A percentile compares a stretch with the other conserved stretches of the same genome.
These are phyloP conservation scores for Eulemur macaco DNA, from an alignment of 2,113 vertebrate species.

Conservation along the genomic window DNA sequence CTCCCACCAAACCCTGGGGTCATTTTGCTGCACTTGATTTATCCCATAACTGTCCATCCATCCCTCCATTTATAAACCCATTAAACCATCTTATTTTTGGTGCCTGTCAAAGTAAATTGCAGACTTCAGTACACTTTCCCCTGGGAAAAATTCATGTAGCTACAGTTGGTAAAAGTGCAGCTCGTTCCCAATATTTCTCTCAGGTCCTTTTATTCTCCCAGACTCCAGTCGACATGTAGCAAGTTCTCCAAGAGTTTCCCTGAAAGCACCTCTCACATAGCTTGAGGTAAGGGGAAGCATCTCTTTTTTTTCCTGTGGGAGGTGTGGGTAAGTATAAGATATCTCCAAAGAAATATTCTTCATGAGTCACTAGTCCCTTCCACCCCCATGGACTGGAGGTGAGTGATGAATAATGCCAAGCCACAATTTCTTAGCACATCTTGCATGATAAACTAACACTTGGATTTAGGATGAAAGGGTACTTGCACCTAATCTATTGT, in stretches of 20 bases:
- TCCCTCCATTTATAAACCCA: not conserved
- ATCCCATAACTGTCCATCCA: not conserved
- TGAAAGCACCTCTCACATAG: not conserved
- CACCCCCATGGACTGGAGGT: not conserved
- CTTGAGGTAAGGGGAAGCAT: not conserved
- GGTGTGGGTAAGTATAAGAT: not conserved
- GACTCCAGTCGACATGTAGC: not conserved
- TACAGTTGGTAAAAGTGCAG: not conserved
- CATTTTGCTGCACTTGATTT: not conserved
- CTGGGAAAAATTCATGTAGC: not conserved
- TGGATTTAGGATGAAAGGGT: not conserved
- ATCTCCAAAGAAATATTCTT: not conserved
- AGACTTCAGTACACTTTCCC: not conserved
- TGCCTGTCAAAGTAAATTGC: not conserved
- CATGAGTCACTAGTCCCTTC: not conserved
- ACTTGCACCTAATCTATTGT: not conserved
- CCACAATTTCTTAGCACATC: not conserved
- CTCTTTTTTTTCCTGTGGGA: not conserved
- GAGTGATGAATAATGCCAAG: not conserved
- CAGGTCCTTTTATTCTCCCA: not conserved
- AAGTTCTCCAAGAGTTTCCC: not conserved
- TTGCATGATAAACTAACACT: not conserved
- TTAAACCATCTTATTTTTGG: not conserved
- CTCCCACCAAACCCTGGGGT: not conserved
- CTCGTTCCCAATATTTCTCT: not conserved